Evolutionary conservation across 1,140 invertebrate species (phyloP), one percentile per base, ranked within the genome.

Genomic region (Gonioctena quinquepunctata): DNA sequence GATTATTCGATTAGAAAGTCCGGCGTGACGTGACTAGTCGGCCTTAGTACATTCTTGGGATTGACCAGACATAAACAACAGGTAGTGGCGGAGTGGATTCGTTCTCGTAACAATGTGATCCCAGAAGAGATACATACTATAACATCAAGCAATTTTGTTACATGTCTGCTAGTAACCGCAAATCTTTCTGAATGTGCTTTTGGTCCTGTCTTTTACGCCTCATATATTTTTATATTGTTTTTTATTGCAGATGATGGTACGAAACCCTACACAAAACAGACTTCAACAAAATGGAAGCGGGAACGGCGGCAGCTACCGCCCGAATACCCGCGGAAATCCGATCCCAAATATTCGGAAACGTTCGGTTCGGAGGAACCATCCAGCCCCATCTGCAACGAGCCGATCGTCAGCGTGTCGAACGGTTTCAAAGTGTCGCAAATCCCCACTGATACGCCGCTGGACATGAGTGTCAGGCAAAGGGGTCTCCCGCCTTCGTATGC

Each of bases 211-310:
- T n/a, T n/a, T n/a, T n/a, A n/a, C n/a, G n/a, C 0, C 5, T 42
- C 0, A 11, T 42, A 42, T 42, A 3, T 42, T 42, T 33, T n/a
- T 42, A 13, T 3, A 42, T 42, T n/a, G n/a, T n/a, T n/a, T n/a
- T n/a, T 42, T 42, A n/a, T 70, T 75, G n/a, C 68, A 75, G 73
- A 75, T 23, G 73, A 75, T 50, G 85, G 86, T 54, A 82, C 86
- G 59, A 90, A 89, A 79, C 88, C 63, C 80, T 89, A 49, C 83
- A 69, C 62, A 69, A 75, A 66, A 57, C 86, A 86, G 48, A 89
- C 89, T 7, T n/a, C n/a, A n/a, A 86, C 87, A 26, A 89, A 89
- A 79, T 90, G 89, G 89, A 85, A 89, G 54, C 84, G 89, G 60
- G 89, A 90, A 57, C 83, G 89, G 27, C 84, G 89, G 13, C 81